A percentile compares a stretch with the other conserved stretches of the same genome.
phyloP scores from a whole-genome alignment of 2,113 vertebrate genomes.

The Antennarius striatus region DNA sequence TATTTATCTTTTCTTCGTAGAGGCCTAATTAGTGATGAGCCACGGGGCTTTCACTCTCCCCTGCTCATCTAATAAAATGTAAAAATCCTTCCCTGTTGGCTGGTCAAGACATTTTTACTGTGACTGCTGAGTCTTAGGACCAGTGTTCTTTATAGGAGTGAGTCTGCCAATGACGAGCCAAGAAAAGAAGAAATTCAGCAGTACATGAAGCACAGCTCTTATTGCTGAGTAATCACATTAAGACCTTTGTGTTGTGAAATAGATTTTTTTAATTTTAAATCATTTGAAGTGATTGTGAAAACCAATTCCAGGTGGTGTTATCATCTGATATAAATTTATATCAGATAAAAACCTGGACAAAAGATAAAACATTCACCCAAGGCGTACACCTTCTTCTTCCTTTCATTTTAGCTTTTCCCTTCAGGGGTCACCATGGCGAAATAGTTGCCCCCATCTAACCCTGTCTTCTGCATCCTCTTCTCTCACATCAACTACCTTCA shows the following conservation, averaged over 20 bases:
- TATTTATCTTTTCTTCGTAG: slow-evolving; percentile 45
- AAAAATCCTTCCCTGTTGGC: slow-evolving; percentile 11
- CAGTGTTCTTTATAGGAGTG: slow-evolving; percentile 33
- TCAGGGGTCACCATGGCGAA: too few species aligned
- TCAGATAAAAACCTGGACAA: too few species aligned
- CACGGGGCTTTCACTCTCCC: slow-evolving; percentile 38
- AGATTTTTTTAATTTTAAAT: neutral
- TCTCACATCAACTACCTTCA: too few species aligned
- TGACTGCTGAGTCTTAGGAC: slow-evolving; percentile 53
- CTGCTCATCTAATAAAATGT: slow-evolving; percentile 43
- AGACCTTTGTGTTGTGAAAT: slow-evolving; percentile 4
- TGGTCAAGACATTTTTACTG: slow-evolving; percentile 44
- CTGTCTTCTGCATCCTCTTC: too few species aligned
- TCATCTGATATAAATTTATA: too few species aligned
- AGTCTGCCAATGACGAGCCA: slow-evolving; percentile 32
- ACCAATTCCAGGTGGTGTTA: too few species aligned
- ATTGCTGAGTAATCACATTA: neutral
- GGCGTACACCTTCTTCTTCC: too few species aligned
- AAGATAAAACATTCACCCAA: too few species aligned
- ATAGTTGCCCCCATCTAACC: too few species aligned
- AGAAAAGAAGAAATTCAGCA: slow-evolving; percentile 19
- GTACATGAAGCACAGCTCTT: neutral
- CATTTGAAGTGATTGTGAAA: slow-evolving; percentile 7
- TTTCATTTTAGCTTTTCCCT: too few species aligned
- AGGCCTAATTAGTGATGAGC: slow-evolving; percentile 67